These are phyloP conservation scores for Polyploca ridens DNA, from an alignment of 2,888 invertebrate species.

Conservation along the genomic window DNA sequence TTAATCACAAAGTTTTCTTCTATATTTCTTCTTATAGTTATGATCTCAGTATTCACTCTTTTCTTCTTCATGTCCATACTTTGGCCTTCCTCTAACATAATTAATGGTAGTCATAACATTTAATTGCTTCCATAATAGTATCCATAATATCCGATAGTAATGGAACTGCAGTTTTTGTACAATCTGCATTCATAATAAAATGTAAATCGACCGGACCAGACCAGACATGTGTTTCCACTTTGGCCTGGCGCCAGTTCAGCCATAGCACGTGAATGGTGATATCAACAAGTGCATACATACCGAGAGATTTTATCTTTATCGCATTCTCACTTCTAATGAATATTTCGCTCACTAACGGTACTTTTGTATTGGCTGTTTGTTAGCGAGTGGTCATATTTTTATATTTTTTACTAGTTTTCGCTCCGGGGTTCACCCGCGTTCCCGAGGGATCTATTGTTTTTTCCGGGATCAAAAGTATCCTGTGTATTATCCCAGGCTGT, in stretches of 20 bases:
- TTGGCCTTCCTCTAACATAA: background rate
- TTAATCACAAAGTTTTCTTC: background rate
- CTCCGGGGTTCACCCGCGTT: too few relatives aligned
- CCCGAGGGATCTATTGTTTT: too few relatives aligned
- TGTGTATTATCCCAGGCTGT: too few relatives aligned
- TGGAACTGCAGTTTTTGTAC: slow-evolving; percentile 1
- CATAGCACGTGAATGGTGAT: slow-evolving; percentile 21
- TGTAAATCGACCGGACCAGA: slow-evolving; percentile 7
- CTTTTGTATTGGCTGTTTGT: background rate
- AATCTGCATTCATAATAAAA: slow-evolving; percentile 7
- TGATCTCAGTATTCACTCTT: background rate
- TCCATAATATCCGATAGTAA: background rate
- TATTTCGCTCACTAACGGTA: slow-evolving; percentile 1
- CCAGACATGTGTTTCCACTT: slow-evolving; percentile 18
- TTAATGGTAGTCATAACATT: background rate
- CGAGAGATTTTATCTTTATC: slow-evolving; percentile 5
- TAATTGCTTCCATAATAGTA: background rate
- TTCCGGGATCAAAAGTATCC: too few relatives aligned
- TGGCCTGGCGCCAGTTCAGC: slow-evolving; percentile 22
- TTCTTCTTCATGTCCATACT: background rate
- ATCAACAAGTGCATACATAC: slow-evolving; percentile 23
- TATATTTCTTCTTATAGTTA: background rate
- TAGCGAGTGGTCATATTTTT: background rate
- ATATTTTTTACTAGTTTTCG: background rate
- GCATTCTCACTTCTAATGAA: slow-evolving; percentile 6